Evolutionary conservation across 2,113 vertebrate genomes (phyloP), one percentile per base, ranked within the genome.

Genomic region (Scytalopus superciliaris): DNA sequence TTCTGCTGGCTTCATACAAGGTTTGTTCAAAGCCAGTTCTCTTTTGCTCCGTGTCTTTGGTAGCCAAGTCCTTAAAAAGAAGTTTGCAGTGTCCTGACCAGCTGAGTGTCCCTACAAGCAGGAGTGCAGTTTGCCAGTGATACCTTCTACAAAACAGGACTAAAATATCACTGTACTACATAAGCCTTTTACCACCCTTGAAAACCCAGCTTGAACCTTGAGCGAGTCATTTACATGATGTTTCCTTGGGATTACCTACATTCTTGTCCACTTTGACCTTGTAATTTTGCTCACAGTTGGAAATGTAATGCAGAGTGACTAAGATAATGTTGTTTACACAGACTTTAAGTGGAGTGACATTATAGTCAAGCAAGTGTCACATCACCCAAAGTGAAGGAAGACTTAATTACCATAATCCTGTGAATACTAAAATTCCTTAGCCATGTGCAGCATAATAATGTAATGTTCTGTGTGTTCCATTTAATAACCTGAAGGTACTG

Each of bases 251-350:
- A 98, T 97, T 98, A 97, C 93, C 97, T 97, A 92, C 91, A 96
- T 97, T 97, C 96, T 96, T 98, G 97, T 98, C 97, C 98, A 98
- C 96, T 98, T 94, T 98, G 98, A 98, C 98, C 98, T 98, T 98
- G 98, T 97, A 98, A 98, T 98, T 98, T 98, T 98, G 93, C 97
- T 98, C 97, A 97, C 97, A 97, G 97, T 98, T 97, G 98, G 98
- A 98, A 98, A 98, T 97, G 94, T 97, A 98, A 98, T 97, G 97
- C 97, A 97, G 96, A 98, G 92, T 98, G 97, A 98, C 98, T 97
- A 98, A 97, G 98, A 98, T 98, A 98, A 98, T 98, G 98, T 98
- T 98, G 98, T 98, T 98, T 99, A 98, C 98, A 98, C 97, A 98
- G 98, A 97, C 98, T 98, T 98, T 98, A 98, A 98, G 98, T 98